Evolutionary conservation across 2,797 vertebrate species (phyloP), one percentile per base, ranked within the genome.

Genomic region (Crocidura indochinensis): DNA sequence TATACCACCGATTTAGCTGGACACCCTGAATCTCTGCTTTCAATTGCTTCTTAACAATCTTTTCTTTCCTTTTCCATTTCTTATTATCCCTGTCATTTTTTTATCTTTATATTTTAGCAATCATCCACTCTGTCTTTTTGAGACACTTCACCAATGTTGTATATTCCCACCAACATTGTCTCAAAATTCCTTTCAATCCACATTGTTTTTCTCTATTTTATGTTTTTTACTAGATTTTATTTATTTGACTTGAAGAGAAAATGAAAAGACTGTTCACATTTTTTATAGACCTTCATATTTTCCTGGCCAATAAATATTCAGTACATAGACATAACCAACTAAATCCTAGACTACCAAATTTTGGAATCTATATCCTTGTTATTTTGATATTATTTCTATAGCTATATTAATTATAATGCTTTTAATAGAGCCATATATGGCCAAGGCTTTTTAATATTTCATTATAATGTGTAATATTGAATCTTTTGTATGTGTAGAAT

Each of bases 331-430:
- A 56, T 72, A 46, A 81, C 10, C 31, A 81, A 72, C 84, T 3
- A 67, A 82, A 80, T 7, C 12, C 46, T 79, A 78, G 44, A 46
- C 6, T 62, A 94, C 81, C 11, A 26, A 89, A 85, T 92, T 78
- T 38, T 76, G 44, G 27, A 90, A 85, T 72, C 24, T 79, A 2
- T 82, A 17, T 44, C 10, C 67, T 44, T 86, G 74, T 74, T 75
- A 49, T 84, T 88, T 91, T 75, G 14, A 82, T 72, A 71, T 10
- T 7, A 38, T 78, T 74, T 68, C 24, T n/a, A 17, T 49, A 47
- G 67, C 22, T 84, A 68, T 77, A 9, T 47, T 27, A 38, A 38
- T 31, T 78, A 51, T 6, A 9, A 12, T 65, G 10, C 2, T 60
- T 38, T 65, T 77, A 46, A 71, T 81, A 69, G 24, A 68, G n/a